These are phyloP conservation scores for Didymodactylos carnosus DNA, from an alignment of 2,888 invertebrate genomes.

Conservation along the genomic window DNA sequence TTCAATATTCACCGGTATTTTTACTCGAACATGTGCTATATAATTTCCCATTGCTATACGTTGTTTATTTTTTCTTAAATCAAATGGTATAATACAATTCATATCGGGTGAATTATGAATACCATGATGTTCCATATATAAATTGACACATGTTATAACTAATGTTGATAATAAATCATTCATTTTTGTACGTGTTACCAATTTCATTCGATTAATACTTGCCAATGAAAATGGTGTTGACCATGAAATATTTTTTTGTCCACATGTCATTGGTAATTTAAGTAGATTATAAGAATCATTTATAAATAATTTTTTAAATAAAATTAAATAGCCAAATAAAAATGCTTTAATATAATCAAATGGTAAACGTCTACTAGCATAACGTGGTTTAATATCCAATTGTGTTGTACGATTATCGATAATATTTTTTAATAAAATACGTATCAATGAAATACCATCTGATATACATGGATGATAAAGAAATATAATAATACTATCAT, in stretches of 20 bases:
- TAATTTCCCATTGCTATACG: not conserved
- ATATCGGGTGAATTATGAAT: not conserved
- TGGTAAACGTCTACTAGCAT: not conserved
- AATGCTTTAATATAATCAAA: not conserved
- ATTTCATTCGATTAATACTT: conserved; percentile 3
- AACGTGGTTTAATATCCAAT: conserved; percentile 11
- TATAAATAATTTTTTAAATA: not conserved
- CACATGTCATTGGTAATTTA: not conserved
- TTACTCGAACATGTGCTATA: not conserved
- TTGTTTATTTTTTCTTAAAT: not conserved
- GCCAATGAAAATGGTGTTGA: conserved; percentile 12
- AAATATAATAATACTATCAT: conserved; percentile 3
- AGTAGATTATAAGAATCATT: not conserved
- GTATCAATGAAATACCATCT: conserved; percentile 3
- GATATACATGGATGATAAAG: conserved; percentile 7
- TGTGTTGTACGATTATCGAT: conserved; percentile 12
- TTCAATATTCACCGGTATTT: conserved; percentile 5
- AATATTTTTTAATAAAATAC: conserved; percentile 6
- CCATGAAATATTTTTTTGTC: conserved; percentile 3
- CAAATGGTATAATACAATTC: not conserved
- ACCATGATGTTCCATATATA: not conserved
- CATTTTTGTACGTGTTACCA: conserved; percentile 12
- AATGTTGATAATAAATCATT: conserved; percentile 5
- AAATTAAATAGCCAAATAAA: not conserved
- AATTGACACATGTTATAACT: not conserved